Conservation (phyloP, 1,140 invertebrate genomes). For the Cryptotermes secundus region DNA sequence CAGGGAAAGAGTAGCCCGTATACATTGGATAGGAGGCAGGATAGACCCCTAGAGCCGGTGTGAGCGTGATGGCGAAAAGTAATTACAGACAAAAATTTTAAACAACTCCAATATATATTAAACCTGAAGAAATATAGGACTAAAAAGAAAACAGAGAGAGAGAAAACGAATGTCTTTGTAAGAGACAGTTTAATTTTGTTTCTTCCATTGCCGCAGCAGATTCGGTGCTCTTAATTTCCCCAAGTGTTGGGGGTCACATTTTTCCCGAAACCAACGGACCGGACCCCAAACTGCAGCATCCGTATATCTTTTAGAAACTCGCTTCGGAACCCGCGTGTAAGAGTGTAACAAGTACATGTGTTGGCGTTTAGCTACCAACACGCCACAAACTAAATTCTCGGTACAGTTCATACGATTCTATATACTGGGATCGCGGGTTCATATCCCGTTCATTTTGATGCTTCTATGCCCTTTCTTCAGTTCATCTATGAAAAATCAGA, state of each 20-base stretch:
- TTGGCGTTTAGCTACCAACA: too few species aligned
- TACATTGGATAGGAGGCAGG: too few species aligned
- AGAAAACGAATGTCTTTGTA: neutral
- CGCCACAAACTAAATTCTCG: too few species aligned
- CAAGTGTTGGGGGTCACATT: neutral
- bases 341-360: neutral
- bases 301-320: neutral
- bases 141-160: neutral
- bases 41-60: too few species aligned
- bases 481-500: too few species aligned
- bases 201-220: neutral
- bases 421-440: too few species aligned
- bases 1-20: too few species aligned
- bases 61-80: too few species aligned
- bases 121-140: neutral
- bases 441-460: too few species aligned
- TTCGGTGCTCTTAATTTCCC: neutral
- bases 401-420: too few species aligned
- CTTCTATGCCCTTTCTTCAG: too few species aligned
- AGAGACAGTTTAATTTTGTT: conserved; percentile 13
- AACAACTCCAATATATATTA: neutral
- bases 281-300: neutral
- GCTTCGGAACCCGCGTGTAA: neutral
- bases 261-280: neutral
- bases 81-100: too few species aligned